Base-by-base conservation (phyloP, 1,140 invertebrate species). In the Campoletis sonorensis region DNA sequence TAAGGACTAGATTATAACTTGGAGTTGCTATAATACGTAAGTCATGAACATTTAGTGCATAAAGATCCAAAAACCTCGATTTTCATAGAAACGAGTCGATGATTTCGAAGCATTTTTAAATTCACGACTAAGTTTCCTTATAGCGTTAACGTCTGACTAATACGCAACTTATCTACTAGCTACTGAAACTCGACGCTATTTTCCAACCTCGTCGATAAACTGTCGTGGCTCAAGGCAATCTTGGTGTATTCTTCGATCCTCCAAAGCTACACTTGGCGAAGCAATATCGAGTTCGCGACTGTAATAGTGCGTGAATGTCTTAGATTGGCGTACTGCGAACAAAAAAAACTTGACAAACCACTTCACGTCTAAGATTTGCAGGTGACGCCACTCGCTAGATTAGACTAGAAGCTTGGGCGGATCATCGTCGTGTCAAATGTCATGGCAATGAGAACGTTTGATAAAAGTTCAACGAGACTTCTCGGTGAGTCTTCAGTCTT, bases 301-400 rank as follows among this genome's bases (percentile, higher is more conserved):
- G n/a, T 37, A 72, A 16, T 11, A 16, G 49, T 75, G 27, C 26
- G n/a, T 73, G n/a, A 71, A 71, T 80, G 67, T 54, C 40, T 70
- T 10, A 78, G 33, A 75, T 71, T 49, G 51, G 33, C 21, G 40
- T 82, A 37, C 51, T 30, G 45, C 33, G 18, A 18, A 68, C 10
- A 61, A 45, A 75, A 83, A 85, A 84, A 86, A 84, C 81, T 73
- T 40, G 82, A 86, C 82, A 81, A 84, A 84, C 80, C 71, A 58
- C 81, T 80, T 80, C 51, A 54, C 68, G 26, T 75, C 1, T 75
- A 75, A 45, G 54, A 76, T 77, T 51, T 45, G 67, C 61, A 78
- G 76, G 76, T 78, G 76, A 78, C 76, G 76, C 64, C 76, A 78
- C 76, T 1, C 49, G 58, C 64, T 64, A 23, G 49, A 75, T 78